Base-by-base conservation (phyloP, 2,888 invertebrate genomes). In the Patella depressa region DNA sequence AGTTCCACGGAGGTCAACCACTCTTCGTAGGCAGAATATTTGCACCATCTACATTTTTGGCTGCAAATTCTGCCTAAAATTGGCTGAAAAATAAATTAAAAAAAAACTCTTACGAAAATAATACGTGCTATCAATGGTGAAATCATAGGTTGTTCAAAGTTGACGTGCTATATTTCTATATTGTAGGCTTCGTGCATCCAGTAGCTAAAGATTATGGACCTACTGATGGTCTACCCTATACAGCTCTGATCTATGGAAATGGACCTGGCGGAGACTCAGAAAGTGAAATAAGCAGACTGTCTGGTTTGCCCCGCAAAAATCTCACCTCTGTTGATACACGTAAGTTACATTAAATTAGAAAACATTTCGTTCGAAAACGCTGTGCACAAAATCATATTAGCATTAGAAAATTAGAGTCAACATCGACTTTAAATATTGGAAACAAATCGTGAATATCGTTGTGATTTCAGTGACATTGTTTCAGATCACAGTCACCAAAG, bases 211-310 rank as follows among this genome's bases (percentile, higher is more conserved):
- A n/a, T 1, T 77, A 79, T 14, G 70, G n/a, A 70, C 14, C 71
- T 2, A 12, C 24, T 3, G 90, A 90, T 74, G 77, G 78, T 0
- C 80, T 85, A 70, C 88, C 90, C 0, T 88, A 84, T 78, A 85
- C 89, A 2, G 86, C 88, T 2, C 79, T 91, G 45, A 74, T 81
- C 4, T 91, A 91, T 76, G 87, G 85, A 0, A 89, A 90, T 78
- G 91, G 91, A 2, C 89, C 88, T 0, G 87, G 85, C 9, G 75
- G 76, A 55, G 73, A 72, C 3, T 72, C 15, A 24, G 65, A 65
- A n/a, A 65, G 17, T 15, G 14, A 65, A 3, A 24, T 19, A 19
- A 65, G 11, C 19, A 65, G 65, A 77, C 76, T 45, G 45, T 45
- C 45, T 45, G 45, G 45, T 45, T 45, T 45, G 11, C 65, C 78